These are phyloP conservation scores for Ophthalmolycus amberensis DNA, from an alignment of 2,113 vertebrate species.

Conservation along the genomic window DNA sequence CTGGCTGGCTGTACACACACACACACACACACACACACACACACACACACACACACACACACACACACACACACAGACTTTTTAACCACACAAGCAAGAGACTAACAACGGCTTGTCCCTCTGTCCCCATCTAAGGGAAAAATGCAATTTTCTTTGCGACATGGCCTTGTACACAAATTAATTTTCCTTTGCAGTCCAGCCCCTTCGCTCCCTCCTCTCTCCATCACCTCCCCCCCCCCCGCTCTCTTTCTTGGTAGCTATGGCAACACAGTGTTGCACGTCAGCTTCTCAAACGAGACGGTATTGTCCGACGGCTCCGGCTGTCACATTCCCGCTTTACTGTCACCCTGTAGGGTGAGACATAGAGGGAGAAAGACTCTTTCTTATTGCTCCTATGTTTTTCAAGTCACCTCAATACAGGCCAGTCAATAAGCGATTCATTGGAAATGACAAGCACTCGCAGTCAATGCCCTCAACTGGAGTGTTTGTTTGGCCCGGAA, in stretches of 20 bases:
- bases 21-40: not conserved
- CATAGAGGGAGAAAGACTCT: not conserved
- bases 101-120: constrained; percentile 19
- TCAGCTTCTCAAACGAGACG: constrained; percentile 71
- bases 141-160: constrained; percentile 70
- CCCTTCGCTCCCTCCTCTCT: constrained; percentile 45
- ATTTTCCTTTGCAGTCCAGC: constrained; percentile 68
- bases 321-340: constrained; percentile 65
- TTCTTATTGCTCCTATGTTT: constrained; percentile 29
- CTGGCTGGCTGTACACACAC: constrained; percentile 16
- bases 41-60: not conserved
- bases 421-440: constrained; percentile 68
- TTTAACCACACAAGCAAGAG: constrained; percentile 16
- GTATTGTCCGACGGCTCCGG: constrained; percentile 63
- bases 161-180: constrained; percentile 75
- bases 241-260: constrained; percentile 74
- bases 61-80: not conserved
- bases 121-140: constrained; percentile 51
- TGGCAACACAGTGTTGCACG: constrained; percentile 76
- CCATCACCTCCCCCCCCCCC: constrained; percentile 31
- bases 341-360: constrained; percentile 29
- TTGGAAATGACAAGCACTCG: constrained; percentile 62
- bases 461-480: constrained; percentile 57
- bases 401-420: constrained; percentile 55
- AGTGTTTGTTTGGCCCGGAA: constrained; percentile 66